Percentiles rank a stretch among this genome's conserved stretches.
Conservation (phyloP, 1,140 invertebrate genomes). For the Dendrolimus kikuchii region DNA sequence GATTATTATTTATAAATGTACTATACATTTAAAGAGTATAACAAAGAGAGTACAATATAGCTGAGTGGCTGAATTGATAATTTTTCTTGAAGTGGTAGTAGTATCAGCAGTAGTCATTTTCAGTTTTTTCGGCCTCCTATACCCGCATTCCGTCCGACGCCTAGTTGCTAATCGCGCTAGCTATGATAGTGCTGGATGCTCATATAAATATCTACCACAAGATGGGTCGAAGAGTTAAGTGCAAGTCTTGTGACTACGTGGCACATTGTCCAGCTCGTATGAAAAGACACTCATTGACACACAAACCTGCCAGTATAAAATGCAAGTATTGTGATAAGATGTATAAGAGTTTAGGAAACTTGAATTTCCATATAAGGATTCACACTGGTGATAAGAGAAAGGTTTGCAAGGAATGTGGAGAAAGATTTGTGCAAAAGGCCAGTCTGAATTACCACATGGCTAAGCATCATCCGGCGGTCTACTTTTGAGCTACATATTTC, state of each 20-base stretch:
- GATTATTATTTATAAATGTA: no score
- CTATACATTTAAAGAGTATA: no score
- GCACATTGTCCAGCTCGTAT: slow-evolving; percentile 44
- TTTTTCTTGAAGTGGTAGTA: no score
- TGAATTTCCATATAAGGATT: slow-evolving; percentile 81
- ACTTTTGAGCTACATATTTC: slow-evolving; percentile 20
- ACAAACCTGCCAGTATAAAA: slow-evolving; percentile 51
- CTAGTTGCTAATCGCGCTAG: no score
- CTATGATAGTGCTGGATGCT: no score
- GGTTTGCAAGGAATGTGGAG: slow-evolving; percentile 83
- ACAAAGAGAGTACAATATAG: no score
- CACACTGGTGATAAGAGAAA: slow-evolving; percentile 86
- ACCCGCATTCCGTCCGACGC: no score
- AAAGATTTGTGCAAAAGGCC: slow-evolving; percentile 79
- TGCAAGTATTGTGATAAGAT: slow-evolving; percentile 53
- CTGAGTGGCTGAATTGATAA: no score
- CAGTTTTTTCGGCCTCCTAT: no score
- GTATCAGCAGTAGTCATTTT: no score
- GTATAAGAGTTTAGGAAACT: slow-evolving; percentile 53
- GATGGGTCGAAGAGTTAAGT: slow-evolving; percentile 45
- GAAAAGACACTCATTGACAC: slow-evolving; percentile 56
- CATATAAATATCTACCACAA: slow-evolving; percentile 55
- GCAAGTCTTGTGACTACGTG: slow-evolving; percentile 51
- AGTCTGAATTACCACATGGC: slow-evolving; percentile 66
- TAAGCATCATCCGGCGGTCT: slow-evolving; percentile 51